A percentile compares a stretch with the other conserved stretches of the same genome.
Conservation (phyloP, 2,888 invertebrate genomes). For the Creontiades dilutus region DNA sequence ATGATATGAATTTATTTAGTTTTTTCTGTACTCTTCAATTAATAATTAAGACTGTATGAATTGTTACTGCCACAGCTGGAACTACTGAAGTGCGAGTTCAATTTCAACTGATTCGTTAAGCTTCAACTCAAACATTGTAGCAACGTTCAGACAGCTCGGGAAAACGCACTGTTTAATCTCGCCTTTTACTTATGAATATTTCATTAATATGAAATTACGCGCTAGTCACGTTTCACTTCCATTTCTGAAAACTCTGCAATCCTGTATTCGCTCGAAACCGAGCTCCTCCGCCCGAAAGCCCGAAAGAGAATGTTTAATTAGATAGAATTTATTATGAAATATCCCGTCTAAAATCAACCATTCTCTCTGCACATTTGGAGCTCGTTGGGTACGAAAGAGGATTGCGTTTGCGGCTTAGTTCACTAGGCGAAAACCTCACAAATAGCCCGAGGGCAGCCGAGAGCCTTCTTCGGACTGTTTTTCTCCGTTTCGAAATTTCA, state of each 20-base stretch:
- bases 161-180: background rate
- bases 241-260: background rate
- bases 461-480: background rate
- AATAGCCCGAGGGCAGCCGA: background rate
- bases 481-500: background rate
- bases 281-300: background rate
- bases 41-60: too few species aligned
- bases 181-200: background rate
- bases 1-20: too few species aligned
- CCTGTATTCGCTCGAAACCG: background rate
- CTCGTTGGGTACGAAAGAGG: background rate
- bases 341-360: conserved; percentile 14
- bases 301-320: conserved; percentile 50
- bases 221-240: background rate
- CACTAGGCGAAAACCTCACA: background rate
- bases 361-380: background rate
- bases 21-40: too few species aligned
- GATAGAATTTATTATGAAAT: conserved; percentile 39
- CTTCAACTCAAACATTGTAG: background rate
- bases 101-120: background rate
- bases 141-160: background rate
- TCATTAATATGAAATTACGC: background rate
- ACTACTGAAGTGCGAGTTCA: too few species aligned
- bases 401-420: conserved; percentile 7
- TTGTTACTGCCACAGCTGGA: too few species aligned